Evolutionary conservation across 1,140 invertebrate genomes (phyloP).

Genomic region (Drosophila mojavensis): DNA sequence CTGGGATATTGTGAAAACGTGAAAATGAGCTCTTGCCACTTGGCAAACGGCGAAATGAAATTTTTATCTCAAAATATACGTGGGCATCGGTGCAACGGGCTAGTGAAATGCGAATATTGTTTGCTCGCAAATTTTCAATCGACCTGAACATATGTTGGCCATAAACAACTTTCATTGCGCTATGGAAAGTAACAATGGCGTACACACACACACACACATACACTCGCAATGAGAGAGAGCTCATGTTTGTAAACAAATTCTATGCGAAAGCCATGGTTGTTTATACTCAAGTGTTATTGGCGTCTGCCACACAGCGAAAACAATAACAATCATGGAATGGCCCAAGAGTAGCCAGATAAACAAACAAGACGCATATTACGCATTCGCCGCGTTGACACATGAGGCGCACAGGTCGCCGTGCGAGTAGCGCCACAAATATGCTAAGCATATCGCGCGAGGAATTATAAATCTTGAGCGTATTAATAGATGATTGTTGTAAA

Average conservation of each 20-base stretch:
- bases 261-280: constrained; percentile 40
- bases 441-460: constrained; percentile 24
- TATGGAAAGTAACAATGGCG: constrained; percentile 60
- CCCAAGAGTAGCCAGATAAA: constrained; percentile 19
- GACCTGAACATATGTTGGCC: constrained; percentile 65
- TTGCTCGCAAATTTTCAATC: constrained; percentile 7
- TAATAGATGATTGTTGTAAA: constrained; percentile 66
- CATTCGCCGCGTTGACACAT: constrained; percentile 66
- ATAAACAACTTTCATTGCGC: constrained; percentile 65
- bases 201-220: constrained; percentile 7
- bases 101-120: constrained; percentile 46
- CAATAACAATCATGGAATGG: constrained; percentile 43
- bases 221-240: neutral
- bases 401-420: constrained; percentile 34
- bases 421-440: constrained; percentile 42
- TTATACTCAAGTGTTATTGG: constrained; percentile 67
- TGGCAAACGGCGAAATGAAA: constrained; percentile 59
- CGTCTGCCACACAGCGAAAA: constrained; percentile 56
- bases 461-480: constrained; percentile 28
- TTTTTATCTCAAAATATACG: constrained; percentile 62
- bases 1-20: constrained; percentile 51
- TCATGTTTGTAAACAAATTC: constrained; percentile 66
- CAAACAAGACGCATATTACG: constrained; percentile 39
- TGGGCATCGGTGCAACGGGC: neutral
- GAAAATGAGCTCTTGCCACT: constrained; percentile 70